A percentile compares a stretch with the other conserved stretches of the same genome.
These are phyloP conservation scores for Autographa gamma DNA, from an alignment of 2,888 invertebrate genomes.

Conservation along the genomic window DNA sequence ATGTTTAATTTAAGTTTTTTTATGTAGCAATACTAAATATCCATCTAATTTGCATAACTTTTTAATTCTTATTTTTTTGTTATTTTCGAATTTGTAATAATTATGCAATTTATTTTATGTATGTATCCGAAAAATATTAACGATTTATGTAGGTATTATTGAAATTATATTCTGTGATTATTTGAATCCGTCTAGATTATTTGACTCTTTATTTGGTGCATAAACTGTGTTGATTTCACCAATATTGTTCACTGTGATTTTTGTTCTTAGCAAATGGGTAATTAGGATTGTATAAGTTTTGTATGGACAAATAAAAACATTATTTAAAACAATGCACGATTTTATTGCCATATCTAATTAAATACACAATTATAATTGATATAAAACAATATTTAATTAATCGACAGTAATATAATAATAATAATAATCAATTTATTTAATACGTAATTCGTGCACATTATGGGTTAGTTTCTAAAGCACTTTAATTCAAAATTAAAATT, in stretches of 20 bases:
- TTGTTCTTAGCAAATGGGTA: slow-evolving; percentile 43
- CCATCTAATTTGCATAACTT: not conserved
- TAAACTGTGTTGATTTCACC: slow-evolving; percentile 37
- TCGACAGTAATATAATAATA: slow-evolving; percentile 42
- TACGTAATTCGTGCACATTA: slow-evolving; percentile 60
- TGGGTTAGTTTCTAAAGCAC: slow-evolving; percentile 61
- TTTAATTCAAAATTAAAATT: slow-evolving; percentile 78
- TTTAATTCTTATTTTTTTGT: not conserved
- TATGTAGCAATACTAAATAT: not conserved
- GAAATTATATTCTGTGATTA: slow-evolving; percentile 18
- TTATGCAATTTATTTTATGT: not conserved
- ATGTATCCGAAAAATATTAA: slow-evolving; percentile 11
- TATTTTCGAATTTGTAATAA: not conserved
- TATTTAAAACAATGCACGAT: slow-evolving; percentile 79
- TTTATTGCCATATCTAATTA: slow-evolving; percentile 86
- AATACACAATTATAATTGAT: slow-evolving; percentile 87
- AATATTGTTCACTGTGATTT: slow-evolving; percentile 54
- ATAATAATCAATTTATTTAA: slow-evolving; percentile 50
- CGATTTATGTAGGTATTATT: slow-evolving; percentile 8
- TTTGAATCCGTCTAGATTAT: slow-evolving; percentile 19
- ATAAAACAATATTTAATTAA: slow-evolving; percentile 67
- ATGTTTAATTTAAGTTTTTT: slow-evolving; percentile 10
- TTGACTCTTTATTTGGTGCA: slow-evolving; percentile 35
- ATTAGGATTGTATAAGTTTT: slow-evolving; percentile 48
- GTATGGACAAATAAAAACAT: slow-evolving; percentile 60